Evolutionary conservation across 2,113 vertebrate genomes (phyloP).

Genomic region (Megaleporinus macrocephalus): DNA sequence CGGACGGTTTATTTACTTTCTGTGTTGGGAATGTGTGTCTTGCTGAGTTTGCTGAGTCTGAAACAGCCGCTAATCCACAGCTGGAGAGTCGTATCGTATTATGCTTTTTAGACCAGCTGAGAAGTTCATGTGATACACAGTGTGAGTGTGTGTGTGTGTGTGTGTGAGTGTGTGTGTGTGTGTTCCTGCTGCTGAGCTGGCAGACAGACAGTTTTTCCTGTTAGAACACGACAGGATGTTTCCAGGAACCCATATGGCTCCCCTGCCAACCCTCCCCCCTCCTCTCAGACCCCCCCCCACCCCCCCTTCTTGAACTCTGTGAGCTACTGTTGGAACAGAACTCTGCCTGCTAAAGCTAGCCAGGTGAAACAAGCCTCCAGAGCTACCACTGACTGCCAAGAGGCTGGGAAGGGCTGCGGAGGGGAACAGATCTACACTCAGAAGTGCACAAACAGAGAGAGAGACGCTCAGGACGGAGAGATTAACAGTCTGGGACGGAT

Average conservation of each 20-base stretch:
- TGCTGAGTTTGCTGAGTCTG: conserved; percentile 2
- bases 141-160: conserved; percentile 40
- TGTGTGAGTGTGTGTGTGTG: conserved; percentile 31
- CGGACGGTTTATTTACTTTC: conserved; percentile 1
- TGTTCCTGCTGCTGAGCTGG: conserved; percentile 40
- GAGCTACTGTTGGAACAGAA: conserved; percentile 31
- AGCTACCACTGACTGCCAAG: conserved; percentile 3
- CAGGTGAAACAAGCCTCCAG: conserved; percentile 39
- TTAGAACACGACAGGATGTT: conserved; percentile 50
- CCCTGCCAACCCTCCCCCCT: background rate
- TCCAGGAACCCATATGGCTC: conserved; percentile 52
- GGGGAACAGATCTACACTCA: background rate
- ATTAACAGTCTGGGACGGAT: background rate
- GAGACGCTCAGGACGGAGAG: background rate
- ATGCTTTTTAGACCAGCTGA: conserved; percentile 20
- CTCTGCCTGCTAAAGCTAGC: conserved; percentile 13
- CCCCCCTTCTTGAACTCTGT: conserved; percentile 18
- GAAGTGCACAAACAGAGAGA: background rate
- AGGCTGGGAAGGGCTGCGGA: background rate
- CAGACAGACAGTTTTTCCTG: conserved; percentile 45
- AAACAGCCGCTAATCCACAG: conserved; percentile 22
- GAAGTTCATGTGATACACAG: conserved; percentile 15
- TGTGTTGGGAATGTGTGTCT: background rate
- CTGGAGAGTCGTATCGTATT: conserved; percentile 6
- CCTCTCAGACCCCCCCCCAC: conserved; percentile 7